A percentile compares a stretch with the other conserved stretches of the same genome.
Conservation (phyloP, 2,797 vertebrate genomes). For the Premnoplex brunnescens region DNA sequence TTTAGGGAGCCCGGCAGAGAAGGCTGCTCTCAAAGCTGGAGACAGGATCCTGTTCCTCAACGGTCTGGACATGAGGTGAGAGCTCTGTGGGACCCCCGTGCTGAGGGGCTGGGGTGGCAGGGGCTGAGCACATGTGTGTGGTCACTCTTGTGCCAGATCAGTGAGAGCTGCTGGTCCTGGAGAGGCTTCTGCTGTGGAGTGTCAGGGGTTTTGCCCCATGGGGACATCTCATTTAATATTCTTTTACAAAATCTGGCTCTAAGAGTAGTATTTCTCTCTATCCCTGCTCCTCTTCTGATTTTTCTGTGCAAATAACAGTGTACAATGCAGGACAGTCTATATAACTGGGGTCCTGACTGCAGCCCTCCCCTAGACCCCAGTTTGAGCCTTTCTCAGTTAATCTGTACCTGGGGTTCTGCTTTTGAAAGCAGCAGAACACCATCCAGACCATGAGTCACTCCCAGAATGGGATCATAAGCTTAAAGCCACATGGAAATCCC, state of each 20-base stretch:
- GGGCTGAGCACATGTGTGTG: accelerated
- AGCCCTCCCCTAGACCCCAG: accelerated
- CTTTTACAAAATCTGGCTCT: background rate
- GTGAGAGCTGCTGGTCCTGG: accelerated
- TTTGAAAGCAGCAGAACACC: background rate
- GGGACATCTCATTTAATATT: background rate
- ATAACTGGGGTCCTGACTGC: background rate
- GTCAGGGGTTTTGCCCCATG: accelerated
- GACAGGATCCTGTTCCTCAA: slow-evolving; percentile 97
- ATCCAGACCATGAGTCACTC: background rate
- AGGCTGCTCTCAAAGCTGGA: slow-evolving; percentile 90
- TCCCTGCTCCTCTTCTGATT: background rate
- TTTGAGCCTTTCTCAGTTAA: background rate
- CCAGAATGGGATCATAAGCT: background rate
- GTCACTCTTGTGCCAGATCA: background rate
- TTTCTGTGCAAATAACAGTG: background rate
- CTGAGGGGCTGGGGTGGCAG: background rate
- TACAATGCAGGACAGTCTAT: accelerated
- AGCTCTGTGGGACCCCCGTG: background rate
- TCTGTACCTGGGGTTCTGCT: background rate
- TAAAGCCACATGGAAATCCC: background rate
- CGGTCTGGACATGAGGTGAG: slow-evolving; percentile 97
- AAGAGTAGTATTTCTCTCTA: background rate
- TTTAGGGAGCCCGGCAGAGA: slow-evolving; percentile 93
- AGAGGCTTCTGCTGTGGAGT: background rate